Evolutionary conservation across 2,797 vertebrate species (phyloP).

Genomic region (Hybognathus amarus): DNA sequence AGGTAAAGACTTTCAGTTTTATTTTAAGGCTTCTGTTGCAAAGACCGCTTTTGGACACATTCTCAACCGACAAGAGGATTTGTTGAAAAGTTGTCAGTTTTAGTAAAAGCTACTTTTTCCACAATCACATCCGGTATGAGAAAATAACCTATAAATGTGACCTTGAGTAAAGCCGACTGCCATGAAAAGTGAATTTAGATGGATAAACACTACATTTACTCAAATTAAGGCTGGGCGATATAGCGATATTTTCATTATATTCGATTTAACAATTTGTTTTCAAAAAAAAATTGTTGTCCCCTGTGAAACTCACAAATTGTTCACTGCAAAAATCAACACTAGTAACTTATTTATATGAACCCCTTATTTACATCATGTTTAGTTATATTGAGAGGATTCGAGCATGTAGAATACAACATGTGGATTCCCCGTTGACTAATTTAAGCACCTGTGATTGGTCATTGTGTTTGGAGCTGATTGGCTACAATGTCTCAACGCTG

Average conservation of each 20-base stretch:
- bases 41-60: slow-evolving; percentile 70
- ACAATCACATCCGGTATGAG: slow-evolving; percentile 83
- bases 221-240: slow-evolving; percentile 42
- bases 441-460: neutral
- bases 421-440: neutral
- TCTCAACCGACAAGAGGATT: slow-evolving; percentile 64
- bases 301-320: neutral
- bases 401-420: neutral
- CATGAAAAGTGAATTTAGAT: slow-evolving; percentile 53
- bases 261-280: neutral
- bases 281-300: neutral
- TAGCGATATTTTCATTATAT: neutral
- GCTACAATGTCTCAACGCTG: neutral
- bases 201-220: slow-evolving; percentile 61
- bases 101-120: slow-evolving; percentile 58
- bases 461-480: neutral
- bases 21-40: slow-evolving; percentile 66
- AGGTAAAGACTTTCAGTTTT: slow-evolving; percentile 87
- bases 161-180: slow-evolving; percentile 59
- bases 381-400: neutral
- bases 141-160: slow-evolving; percentile 65
- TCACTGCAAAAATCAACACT: neutral
- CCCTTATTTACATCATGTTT: neutral
- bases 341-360: neutral
- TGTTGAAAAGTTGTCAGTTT: slow-evolving; percentile 60